Evolutionary conservation across 2,888 invertebrate species (phyloP), one percentile per base, ranked within the genome.

Genomic region (Scrobipalpa costella): DNA sequence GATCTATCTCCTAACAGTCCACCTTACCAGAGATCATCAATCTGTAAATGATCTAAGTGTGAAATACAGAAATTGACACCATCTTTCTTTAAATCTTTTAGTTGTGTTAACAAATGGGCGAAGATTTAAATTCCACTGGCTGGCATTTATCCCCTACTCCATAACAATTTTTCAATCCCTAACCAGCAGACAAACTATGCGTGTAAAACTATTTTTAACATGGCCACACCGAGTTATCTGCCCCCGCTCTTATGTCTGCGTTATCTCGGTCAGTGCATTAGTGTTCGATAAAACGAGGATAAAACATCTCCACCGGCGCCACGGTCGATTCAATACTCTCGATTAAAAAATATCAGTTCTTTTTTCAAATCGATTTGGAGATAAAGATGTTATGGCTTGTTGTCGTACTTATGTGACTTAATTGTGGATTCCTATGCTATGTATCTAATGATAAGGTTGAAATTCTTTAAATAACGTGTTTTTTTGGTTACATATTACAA

Each of bases 181-280:
- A 74, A 73, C 75, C 69, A 34, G 55, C 78, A 75, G 79, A 82
- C 79, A 82, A 86, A 85, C 86, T 89, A 90, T 88, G 85, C 87
- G 83, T 88, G 88, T 90, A 88, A 55, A 86, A 90, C 88, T 89
- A 90, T 90, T 90, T 90, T 88, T 87, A 90, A 90, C 90, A 90
- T 87, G 90, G 80, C 89, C 90, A 90, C 90, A 90, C 88, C 76
- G 88, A 78, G 85, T 84, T 90, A 90, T 91, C 90, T 85, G 89
- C 88, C 81, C 85, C 89, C 80, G 88, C 89, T 88, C 88, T 90
- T 88, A 88, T 88, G 87, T 79, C 81, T 75, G 77, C 69, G 77
- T 85, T 91, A 90, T 91, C 90, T 83, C 77, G 75, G 73, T 75
- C 87, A 83, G 88, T 91, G 90, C 90, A 91, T 91, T 91, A 91